A percentile compares a stretch with the other conserved stretches of the same genome.
Evolutionary conservation across 2,888 invertebrate genomes (phyloP).

Genomic region (Drosophila incognita): DNA sequence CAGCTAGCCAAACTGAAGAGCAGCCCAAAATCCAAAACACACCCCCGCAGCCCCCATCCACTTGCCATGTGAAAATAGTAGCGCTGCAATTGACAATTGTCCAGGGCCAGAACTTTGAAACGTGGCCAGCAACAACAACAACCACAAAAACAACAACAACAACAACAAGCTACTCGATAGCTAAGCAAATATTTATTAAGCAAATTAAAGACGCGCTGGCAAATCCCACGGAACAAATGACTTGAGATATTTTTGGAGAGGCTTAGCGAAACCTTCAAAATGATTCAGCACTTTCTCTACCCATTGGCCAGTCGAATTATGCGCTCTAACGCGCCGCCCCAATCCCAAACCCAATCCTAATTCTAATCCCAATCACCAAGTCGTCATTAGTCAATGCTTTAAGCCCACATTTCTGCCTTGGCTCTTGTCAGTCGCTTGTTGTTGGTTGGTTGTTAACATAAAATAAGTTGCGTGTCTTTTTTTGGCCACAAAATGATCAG

Average conservation of each 20-base stretch:
- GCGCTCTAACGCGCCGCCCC: conserved; percentile 68
- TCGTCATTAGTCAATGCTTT: conserved; percentile 75
- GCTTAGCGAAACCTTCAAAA: conserved; percentile 16
- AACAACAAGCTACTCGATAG: conserved; percentile 23
- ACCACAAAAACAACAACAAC: neutral
- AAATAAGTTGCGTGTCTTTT: conserved; percentile 61
- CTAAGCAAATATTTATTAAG: conserved; percentile 76
- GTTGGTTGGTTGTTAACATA: conserved; percentile 49
- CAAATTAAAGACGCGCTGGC: conserved; percentile 71
- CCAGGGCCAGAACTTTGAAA: conserved; percentile 21
- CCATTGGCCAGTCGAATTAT: conserved; percentile 62
- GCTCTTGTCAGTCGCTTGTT: conserved; percentile 18
- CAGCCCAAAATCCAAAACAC: conserved; percentile 20
- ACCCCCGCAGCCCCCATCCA: conserved; percentile 10
- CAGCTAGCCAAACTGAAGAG: conserved; percentile 54
- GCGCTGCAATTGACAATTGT: conserved; percentile 77
- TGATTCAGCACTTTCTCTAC: conserved; percentile 60
- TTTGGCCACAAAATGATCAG: conserved; percentile 52
- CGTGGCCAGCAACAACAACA: conserved; percentile 8
- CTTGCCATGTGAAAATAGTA: conserved; percentile 44
- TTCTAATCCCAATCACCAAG: conserved; percentile 43
- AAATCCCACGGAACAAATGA: conserved; percentile 77
- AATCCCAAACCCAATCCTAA: neutral
- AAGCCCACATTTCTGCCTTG: conserved; percentile 61
- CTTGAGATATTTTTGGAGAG: conserved; percentile 60